phyloP scores from a whole-genome alignment of 2,888 invertebrate genomes.

The Acleris emargana region DNA sequence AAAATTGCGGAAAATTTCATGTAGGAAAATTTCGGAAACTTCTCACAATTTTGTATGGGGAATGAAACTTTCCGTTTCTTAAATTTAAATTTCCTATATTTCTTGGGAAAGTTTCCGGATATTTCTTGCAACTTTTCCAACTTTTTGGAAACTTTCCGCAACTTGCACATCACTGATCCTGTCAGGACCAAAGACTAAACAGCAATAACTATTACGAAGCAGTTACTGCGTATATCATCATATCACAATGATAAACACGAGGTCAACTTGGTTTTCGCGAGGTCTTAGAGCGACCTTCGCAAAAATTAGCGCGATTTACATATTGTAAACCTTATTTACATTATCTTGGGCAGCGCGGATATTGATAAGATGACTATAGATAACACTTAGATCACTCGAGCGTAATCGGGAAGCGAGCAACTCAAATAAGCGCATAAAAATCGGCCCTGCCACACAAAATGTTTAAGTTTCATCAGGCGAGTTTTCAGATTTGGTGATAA shows the following conservation, averaged over 20 bases:
- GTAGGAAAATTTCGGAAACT: too few species aligned
- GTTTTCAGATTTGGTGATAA: constrained; percentile 43
- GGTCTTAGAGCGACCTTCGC: constrained; percentile 70
- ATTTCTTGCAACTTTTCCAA: too few species aligned
- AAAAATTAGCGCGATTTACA: constrained; percentile 78
- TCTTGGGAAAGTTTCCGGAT: too few species aligned
- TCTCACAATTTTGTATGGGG: too few species aligned
- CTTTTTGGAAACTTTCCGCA: too few species aligned
- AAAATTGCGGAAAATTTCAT: too few species aligned
- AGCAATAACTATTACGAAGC: constrained; percentile 64
- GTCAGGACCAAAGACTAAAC: constrained; percentile 49
- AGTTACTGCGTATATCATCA: constrained; percentile 70
- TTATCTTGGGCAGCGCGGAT: constrained; percentile 54
- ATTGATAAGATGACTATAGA: constrained; percentile 57
- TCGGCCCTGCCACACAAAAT: constrained; percentile 37
- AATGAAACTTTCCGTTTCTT: too few species aligned
- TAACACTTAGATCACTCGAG: constrained; percentile 62
- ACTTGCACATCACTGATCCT: too few species aligned
- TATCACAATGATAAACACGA: constrained; percentile 77
- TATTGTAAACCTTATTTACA: constrained; percentile 61
- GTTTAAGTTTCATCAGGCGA: constrained; percentile 36
- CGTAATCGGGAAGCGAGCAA: constrained; percentile 56
- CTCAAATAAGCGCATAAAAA: constrained; percentile 31
- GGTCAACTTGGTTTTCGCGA: constrained; percentile 75
- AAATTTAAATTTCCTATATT: too few species aligned